Percentiles rank a stretch among this genome's conserved stretches.
phyloP scores from a whole-genome alignment of 2,888 invertebrate genomes.

The Ormyrus thymus region DNA sequence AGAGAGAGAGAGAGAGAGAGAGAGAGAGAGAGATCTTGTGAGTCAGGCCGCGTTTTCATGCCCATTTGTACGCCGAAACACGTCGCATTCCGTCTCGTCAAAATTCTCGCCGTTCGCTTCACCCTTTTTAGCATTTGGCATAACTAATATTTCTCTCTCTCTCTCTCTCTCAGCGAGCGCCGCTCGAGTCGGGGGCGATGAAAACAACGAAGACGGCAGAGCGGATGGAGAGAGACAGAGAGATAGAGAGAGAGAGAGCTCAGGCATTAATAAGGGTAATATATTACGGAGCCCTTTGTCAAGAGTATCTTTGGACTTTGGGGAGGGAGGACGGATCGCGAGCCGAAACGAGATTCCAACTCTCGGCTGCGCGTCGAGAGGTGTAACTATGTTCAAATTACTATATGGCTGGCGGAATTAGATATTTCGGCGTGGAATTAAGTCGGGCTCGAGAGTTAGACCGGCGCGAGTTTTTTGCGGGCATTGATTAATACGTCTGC shows the following conservation, averaged over 20 bases:
- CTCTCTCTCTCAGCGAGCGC: background rate
- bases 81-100: constrained; percentile 50
- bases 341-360: constrained; percentile 35
- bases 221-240: constrained; percentile 10
- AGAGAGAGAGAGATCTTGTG: constrained; percentile 44
- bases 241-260: constrained; percentile 17
- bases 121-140: constrained; percentile 58
- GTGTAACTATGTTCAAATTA: constrained; percentile 22
- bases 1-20: constrained; percentile 23
- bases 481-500: constrained; percentile 27
- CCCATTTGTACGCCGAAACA: constrained; percentile 51
- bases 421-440: constrained; percentile 39
- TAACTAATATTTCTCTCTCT: constrained; percentile 56
- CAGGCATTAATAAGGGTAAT: constrained; percentile 72
- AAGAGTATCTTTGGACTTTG: constrained; percentile 63
- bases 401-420: constrained; percentile 1
- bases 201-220: constrained; percentile 44
- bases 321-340: constrained; percentile 55
- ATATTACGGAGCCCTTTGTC: constrained; percentile 71
- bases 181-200: constrained; percentile 49
- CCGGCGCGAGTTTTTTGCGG: background rate
- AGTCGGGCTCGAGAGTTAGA: background rate
- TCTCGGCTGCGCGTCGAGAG: constrained; percentile 6
- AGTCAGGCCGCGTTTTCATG: constrained; percentile 52
- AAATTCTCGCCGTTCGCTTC: constrained; percentile 52